Percentiles rank a stretch among this genome's conserved stretches.
Conservation (phyloP, 1,140 invertebrate species). For the Cardiocondyla obscurior region DNA sequence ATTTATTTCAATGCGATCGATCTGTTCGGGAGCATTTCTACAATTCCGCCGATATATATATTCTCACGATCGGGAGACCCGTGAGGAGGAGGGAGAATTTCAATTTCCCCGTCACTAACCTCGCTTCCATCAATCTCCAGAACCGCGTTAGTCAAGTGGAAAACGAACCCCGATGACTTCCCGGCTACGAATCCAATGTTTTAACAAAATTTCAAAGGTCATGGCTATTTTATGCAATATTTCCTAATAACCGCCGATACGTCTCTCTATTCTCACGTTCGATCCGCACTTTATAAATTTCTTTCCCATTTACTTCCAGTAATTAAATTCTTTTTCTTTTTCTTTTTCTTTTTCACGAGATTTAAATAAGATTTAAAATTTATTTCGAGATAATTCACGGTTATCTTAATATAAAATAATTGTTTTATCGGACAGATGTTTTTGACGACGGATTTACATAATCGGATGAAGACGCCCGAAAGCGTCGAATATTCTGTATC, state of each 20-base stretch:
- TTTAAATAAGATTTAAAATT: background rate
- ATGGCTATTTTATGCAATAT: background rate
- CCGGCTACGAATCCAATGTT: slow-evolving; percentile 51
- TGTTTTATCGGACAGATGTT: background rate
- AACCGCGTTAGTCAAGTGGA: slow-evolving; percentile 64
- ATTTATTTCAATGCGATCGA: slow-evolving; percentile 61
- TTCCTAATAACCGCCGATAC: background rate
- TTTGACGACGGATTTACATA: background rate
- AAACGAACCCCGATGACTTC: slow-evolving; percentile 71
- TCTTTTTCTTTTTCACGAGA: background rate
- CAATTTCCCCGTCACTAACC: slow-evolving; percentile 70
- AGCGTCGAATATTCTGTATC: slow-evolving; percentile 48
- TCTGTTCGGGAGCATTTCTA: slow-evolving; percentile 56
- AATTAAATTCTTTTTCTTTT: background rate
- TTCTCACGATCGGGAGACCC: slow-evolving; percentile 12
- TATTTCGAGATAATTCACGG: background rate
- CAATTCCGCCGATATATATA: slow-evolving; percentile 11
- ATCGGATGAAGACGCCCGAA: slow-evolving; percentile 17
- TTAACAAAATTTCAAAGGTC: slow-evolving; percentile 42
- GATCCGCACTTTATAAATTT: background rate
- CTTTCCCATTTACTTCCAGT: background rate
- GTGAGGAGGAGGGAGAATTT: slow-evolving; percentile 61
- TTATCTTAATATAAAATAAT: background rate
- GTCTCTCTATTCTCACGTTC: background rate
- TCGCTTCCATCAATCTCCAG: slow-evolving; percentile 70